Base-by-base conservation (phyloP, 2,888 invertebrate species). In the Craniophora ligustri region DNA sequence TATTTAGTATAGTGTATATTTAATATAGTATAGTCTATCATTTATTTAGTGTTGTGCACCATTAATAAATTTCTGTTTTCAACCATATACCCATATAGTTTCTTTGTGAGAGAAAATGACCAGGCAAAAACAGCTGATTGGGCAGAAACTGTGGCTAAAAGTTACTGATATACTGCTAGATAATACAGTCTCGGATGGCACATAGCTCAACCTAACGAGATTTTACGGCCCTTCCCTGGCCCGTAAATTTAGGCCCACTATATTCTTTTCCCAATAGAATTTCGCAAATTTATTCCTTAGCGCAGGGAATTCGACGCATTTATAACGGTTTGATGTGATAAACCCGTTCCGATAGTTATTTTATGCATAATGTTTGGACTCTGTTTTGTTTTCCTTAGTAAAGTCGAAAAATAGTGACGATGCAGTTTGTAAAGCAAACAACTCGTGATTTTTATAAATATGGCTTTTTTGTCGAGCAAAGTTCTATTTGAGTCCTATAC, bases 171-270 rank as follows among this genome's bases (percentile, higher is more conserved):
- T 78, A 72, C 64, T 70, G 66, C 61, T 57, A 66, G 69, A 75
- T 84, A 84, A 82, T 81, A 79, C 60, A 73, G 82, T 79, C 88
- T 85, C 85, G 78, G 81, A 86, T 81, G 86, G 85, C 84, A 84
- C 87, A 87, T 91, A 86, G 88, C 84, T 91, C 90, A 91, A 82
- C 72, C 79, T 91, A 92, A 92, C 90, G 89, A 92, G 89, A 81
- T 83, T 89, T 91, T 91, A 91, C 87, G 81, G 87, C 81, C 82
- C 91, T 86, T 88, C 81, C 73, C 72, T 71, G 83, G 81, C 83
- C 87, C 87, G 87, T 92, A 92, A 92, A 91, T 92, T 87, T 84
- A 80, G 84, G 76, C 84, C 76, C 86, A 87, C 91, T 88, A 91
- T 88, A 91, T 92, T 90, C 91, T 89, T 91, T 88, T 79, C 84